Base-by-base conservation (phyloP, 2,113 vertebrate species). In the Colaptes auratus region DNA sequence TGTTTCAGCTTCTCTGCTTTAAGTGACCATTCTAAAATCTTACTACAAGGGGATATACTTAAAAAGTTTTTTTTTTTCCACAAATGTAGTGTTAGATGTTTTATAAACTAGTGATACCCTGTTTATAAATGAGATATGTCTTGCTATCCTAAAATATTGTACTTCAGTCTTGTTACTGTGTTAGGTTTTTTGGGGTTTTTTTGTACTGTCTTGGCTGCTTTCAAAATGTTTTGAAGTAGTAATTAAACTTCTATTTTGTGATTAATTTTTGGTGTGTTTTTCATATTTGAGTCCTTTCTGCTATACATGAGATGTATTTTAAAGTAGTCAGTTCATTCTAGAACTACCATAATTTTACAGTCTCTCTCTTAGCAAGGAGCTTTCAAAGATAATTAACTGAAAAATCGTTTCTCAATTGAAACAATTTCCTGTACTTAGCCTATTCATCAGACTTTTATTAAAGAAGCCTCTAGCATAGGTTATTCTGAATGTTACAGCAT, bases 161-260 rank as follows among this genome's bases (percentile, higher is more conserved):
- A 64, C 35, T 64, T 63, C 11, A 63, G 61, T 64, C 61, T 61
- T 35, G 24, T 64, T 39, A 39, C 10, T 39, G 61, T 64, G 61
- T 64, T 60, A 60, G 60, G 25, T 24, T 36, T 39, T 39, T 16
- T 7, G 23, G 42, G 42, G 23, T 24, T 18, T 39, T 27, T 50
- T 52, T 35, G 80, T 92, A 82, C 86, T 94, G 69, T 96, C 90
- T 96, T 96, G 64, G n/a, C 93, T 94, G 90, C 74, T 91, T 91
- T 86, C 87, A 39, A 89, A 65, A 89, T 92, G 82, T 95, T 97
- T 95, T 90, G 96, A 94, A 97, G 86, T 97, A 97, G 92, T 95
- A 89, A 97, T 97, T 97, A 98, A 97, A 97, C 67, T 59, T 95
- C 33, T 94, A 96, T 97, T 98, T 98, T 98, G 82, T 96, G 79